These are phyloP conservation scores for Danio albolineatus DNA, from an alignment of 2,797 vertebrate species.

Conservation along the genomic window DNA sequence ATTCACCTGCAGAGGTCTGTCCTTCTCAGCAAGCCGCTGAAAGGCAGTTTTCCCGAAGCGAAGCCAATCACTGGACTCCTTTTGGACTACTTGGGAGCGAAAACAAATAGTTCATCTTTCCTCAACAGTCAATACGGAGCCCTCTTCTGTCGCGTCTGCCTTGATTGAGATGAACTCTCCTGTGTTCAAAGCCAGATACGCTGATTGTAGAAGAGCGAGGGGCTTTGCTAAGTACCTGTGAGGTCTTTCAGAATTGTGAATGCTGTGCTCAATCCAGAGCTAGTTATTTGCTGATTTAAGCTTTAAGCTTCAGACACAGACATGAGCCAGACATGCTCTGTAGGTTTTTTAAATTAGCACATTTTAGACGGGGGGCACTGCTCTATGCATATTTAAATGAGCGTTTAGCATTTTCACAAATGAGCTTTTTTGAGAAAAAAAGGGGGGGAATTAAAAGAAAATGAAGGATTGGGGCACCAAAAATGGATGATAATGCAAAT, in stretches of 20 bases:
- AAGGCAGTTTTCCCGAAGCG: constrained; percentile 59
- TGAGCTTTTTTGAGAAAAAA: constrained; percentile 65
- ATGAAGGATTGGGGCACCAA: constrained; percentile 56
- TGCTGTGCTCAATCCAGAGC: constrained; percentile 26
- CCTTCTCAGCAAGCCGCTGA: constrained; percentile 63
- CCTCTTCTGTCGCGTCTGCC: constrained; percentile 47
- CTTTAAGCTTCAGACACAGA: constrained; percentile 60
- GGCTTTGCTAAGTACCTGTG: constrained; percentile 55
- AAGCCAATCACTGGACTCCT: constrained; percentile 75
- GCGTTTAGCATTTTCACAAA: constrained; percentile 80
- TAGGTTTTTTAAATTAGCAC: constrained; percentile 68
- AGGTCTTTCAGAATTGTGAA: constrained; percentile 61
- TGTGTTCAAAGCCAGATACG: constrained; percentile 61
- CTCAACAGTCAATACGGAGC: constrained; percentile 74
- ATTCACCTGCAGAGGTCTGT: constrained; percentile 56
- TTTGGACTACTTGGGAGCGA: constrained; percentile 66
- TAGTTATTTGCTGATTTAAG: constrained; percentile 42
- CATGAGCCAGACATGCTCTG: constrained; percentile 62
- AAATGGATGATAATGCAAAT: constrained; percentile 82
- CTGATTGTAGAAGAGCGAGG: constrained; percentile 69
- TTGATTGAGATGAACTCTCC: constrained; percentile 77
- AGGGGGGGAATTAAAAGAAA: constrained; percentile 53
- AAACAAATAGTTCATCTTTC: constrained; percentile 77
- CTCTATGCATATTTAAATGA: constrained; percentile 83
- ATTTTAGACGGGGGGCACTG: constrained; percentile 56